Percentiles rank a stretch among this genome's conserved stretches.
These are phyloP conservation scores for Elysia crispata DNA, from an alignment of 2,888 invertebrate genomes.

Conservation along the genomic window DNA sequence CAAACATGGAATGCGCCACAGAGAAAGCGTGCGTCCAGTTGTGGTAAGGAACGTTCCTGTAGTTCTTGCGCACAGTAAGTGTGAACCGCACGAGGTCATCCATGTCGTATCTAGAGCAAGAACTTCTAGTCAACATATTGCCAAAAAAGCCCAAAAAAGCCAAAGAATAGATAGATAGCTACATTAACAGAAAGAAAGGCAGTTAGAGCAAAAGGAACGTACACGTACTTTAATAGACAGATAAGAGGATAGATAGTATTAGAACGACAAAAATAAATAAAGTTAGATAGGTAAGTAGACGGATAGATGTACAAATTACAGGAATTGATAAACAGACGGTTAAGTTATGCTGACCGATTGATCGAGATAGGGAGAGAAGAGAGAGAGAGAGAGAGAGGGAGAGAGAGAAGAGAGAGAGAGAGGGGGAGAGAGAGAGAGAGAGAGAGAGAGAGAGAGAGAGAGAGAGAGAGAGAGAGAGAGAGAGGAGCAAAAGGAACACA, in stretches of 20 bases:
- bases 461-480: slow-evolving; percentile 15
- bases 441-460: slow-evolving; percentile 15
- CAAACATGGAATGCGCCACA: slow-evolving; percentile 90
- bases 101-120: slow-evolving; percentile 81
- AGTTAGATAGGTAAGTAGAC: no score
- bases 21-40: slow-evolving; percentile 92
- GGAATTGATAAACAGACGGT: no score
- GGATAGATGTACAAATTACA: no score
- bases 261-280: no score
- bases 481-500: background rate
- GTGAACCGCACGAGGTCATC: slow-evolving; percentile 85
- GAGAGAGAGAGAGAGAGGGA: background rate
- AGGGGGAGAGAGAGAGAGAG: background rate
- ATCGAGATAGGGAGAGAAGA: background rate
- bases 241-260: no score
- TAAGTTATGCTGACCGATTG: no score
- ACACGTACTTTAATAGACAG: no score
- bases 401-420: background rate
- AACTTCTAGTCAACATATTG: background rate
- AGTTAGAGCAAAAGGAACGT: no score
- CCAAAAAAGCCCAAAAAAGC: no score
- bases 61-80: slow-evolving; percentile 90
- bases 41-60: slow-evolving; percentile 89
- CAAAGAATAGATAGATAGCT: no score
- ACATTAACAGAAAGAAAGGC: no score